Percentiles rank a stretch among this genome's conserved stretches.
These are phyloP conservation scores for Ceyx melanurus DNA, from an alignment of 2,113 vertebrate genomes.

Conservation along the genomic window DNA sequence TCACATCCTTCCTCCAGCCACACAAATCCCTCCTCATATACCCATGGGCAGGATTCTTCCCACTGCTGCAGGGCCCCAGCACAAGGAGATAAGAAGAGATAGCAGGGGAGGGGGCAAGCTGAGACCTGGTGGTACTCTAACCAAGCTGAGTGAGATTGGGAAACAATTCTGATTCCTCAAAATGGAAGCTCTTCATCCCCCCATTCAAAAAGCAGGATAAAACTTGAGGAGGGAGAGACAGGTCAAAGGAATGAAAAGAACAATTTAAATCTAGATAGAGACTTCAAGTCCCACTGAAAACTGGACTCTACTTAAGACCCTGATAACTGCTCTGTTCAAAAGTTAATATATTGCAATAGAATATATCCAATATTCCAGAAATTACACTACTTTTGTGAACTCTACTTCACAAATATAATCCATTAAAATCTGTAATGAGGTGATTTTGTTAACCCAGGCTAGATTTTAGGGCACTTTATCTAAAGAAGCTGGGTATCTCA, in stretches of 20 bases:
- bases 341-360: not conserved
- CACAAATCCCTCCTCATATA: too few species aligned
- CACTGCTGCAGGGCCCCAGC: not conserved
- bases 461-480: not conserved
- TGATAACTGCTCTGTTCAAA: not conserved
- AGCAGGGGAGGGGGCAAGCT: not conserved
- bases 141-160: not conserved
- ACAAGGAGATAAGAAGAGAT: not conserved
- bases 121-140: not conserved
- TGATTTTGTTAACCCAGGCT: not conserved
- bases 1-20: not conserved
- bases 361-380: too few species aligned
- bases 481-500: conserved; percentile 27
- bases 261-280: not conserved
- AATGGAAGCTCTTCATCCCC: not conserved
- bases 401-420: not conserved
- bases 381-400: too few species aligned
- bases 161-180: not conserved
- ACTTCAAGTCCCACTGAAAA: not conserved
- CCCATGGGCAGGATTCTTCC: not conserved
- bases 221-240: not conserved
- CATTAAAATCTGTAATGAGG: not conserved
- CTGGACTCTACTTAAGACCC: not conserved
- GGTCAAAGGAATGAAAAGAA: not conserved
- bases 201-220: not conserved